phyloP scores from a whole-genome alignment of 2,113 vertebrate genomes.

The Pantherophis guttatus region DNA sequence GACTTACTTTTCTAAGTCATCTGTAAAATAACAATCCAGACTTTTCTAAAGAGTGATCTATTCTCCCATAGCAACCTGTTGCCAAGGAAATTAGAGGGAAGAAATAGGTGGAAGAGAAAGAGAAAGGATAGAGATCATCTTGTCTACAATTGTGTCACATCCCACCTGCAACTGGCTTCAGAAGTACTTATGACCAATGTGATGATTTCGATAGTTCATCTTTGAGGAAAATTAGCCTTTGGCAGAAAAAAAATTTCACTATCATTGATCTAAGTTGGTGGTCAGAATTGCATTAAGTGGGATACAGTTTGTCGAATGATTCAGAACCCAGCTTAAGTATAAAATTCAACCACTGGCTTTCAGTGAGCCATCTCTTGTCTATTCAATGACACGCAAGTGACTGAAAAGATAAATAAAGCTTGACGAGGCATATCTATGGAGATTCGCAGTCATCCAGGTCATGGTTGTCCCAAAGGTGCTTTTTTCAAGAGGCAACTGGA shows the following conservation, averaged over 20 bases:
- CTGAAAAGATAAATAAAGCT: neutral
- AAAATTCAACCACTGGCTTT: neutral
- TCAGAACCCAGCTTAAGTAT: neutral
- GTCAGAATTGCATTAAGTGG: neutral
- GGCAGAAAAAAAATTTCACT: neutral
- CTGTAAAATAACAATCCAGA: neutral
- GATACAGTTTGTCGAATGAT: neutral
- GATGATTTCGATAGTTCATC: neutral
- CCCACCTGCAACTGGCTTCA: neutral
- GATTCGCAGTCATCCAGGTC: too few species aligned
- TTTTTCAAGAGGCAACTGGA: too few species aligned
- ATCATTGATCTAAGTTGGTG: neutral
- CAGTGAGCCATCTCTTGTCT: neutral
- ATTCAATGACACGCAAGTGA: neutral
- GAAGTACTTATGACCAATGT: neutral
- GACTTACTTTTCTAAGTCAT: neutral
- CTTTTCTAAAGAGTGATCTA: neutral
- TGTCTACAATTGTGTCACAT: neutral
- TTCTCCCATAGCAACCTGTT: neutral
- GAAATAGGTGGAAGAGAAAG: neutral
- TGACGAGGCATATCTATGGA: neutral
- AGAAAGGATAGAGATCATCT: neutral
- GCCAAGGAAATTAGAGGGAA: neutral
- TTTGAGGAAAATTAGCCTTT: neutral
- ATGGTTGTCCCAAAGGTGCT: too few species aligned